These are phyloP conservation scores for Hyperoodon ampullatus DNA, from an alignment of 2,113 vertebrate species.

Conservation along the genomic window DNA sequence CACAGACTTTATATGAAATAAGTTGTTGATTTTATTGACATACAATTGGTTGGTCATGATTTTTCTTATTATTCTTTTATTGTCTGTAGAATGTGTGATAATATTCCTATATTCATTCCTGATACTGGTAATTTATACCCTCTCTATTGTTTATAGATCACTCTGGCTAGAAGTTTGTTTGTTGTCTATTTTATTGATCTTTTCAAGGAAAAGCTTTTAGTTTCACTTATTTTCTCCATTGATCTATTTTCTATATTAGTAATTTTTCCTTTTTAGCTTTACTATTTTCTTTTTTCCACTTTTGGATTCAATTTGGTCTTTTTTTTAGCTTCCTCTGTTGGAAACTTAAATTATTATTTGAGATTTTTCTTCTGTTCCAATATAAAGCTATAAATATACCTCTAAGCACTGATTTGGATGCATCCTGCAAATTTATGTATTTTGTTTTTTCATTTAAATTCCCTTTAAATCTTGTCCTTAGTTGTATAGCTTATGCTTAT, in stretches of 20 bases:
- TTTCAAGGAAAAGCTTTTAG: neutral
- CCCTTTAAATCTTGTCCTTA: neutral
- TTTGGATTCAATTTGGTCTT: neutral
- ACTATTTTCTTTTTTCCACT: neutral
- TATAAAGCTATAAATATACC: neutral
- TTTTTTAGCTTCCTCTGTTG: neutral
- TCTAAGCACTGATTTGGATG: neutral
- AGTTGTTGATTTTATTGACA: neutral
- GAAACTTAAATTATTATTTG: neutral
- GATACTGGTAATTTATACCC: neutral
- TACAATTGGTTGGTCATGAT: neutral
- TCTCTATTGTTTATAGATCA: conserved; percentile 6
- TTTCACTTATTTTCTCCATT: neutral
- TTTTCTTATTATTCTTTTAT: neutral
- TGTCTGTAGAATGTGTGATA: neutral
- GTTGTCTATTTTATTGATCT: neutral
- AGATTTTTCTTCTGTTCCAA: neutral
- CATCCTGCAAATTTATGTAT: neutral
- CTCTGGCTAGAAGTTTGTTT: neutral
- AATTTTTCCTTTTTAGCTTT: neutral
- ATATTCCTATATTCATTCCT: neutral
- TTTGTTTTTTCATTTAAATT: neutral
- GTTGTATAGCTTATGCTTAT: neutral
- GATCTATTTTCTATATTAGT: neutral
- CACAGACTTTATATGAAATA: neutral